Evolutionary conservation across 2,888 invertebrate genomes (phyloP).

Genomic region (Andrena hattorfiana): DNA sequence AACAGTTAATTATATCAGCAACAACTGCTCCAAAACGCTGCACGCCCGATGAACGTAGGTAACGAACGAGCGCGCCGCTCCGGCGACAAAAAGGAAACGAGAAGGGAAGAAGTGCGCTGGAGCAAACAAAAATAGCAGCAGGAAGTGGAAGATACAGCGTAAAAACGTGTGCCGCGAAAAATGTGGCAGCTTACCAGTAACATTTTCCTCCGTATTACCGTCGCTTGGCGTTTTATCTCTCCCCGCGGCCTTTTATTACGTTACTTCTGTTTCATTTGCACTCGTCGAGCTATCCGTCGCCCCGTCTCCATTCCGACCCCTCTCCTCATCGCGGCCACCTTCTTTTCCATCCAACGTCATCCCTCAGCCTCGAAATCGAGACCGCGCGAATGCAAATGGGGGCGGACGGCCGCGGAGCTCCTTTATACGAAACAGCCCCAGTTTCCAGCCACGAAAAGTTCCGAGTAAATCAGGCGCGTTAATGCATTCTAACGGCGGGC

Average conservation of each 20-base stretch:
- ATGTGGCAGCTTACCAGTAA: constrained; percentile 32
- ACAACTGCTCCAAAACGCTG: neutral
- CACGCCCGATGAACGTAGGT: constrained; percentile 5
- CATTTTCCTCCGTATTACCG: constrained; percentile 31
- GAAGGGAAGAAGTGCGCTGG: neutral
- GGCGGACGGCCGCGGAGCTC: neutral
- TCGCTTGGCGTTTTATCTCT: constrained; percentile 25
- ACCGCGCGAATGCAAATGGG: neutral
- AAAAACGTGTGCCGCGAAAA: constrained; percentile 29
- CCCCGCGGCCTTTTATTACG: constrained; percentile 30
- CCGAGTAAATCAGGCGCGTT: constrained; percentile 52
- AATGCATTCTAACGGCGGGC: constrained; percentile 63
- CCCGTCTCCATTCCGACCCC: constrained; percentile 20
- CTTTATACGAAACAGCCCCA: constrained; percentile 1
- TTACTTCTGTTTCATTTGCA: constrained; percentile 20
- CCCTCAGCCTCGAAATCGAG: neutral
- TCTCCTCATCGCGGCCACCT: constrained; percentile 4
- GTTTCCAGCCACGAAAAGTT: constrained; percentile 38
- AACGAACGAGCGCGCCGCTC: neutral
- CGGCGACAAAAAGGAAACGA: constrained; percentile 6
- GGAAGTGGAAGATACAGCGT: constrained; percentile 18
- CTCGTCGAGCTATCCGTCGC: constrained; percentile 14
- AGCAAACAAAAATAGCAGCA: constrained; percentile 3
- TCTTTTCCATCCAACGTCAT: neutral
- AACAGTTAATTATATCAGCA: neutral